Conservation (phyloP, 2,888 invertebrate genomes). For the Macrophya annulata region DNA sequence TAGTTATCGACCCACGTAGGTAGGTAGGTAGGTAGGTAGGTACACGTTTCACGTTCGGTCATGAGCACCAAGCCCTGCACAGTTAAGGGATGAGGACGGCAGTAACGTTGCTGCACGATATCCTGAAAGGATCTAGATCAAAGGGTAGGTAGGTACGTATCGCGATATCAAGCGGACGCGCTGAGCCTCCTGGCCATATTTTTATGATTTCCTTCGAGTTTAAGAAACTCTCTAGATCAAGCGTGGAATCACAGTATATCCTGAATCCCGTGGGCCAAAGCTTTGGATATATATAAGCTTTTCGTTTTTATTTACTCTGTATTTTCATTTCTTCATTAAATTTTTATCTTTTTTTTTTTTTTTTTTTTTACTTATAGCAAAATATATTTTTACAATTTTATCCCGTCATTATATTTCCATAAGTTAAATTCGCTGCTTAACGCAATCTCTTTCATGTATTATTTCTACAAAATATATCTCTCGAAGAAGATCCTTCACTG, state of each 20-base stretch:
- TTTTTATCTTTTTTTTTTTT: background rate
- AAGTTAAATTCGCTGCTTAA: background rate
- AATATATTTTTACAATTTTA: background rate
- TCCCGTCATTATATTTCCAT: background rate
- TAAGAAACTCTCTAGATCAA: conserved; percentile 41
- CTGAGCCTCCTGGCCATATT: conserved; percentile 40
- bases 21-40: background rate
- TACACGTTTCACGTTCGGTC: conserved; percentile 55
- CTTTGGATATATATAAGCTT: background rate
- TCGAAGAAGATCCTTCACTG: background rate
- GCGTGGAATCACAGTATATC: background rate
- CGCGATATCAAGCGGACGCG: conserved; percentile 53
- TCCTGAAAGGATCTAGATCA: conserved; percentile 53
- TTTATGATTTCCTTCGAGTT: conserved; percentile 40
- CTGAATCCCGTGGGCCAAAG: background rate
- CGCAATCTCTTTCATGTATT: background rate
- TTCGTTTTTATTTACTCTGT: background rate
- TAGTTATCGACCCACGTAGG: conserved; percentile 58
- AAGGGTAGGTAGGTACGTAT: conserved; percentile 49
- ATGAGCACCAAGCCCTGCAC: conserved; percentile 24
- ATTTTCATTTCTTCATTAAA: background rate
- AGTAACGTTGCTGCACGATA: conserved; percentile 30
- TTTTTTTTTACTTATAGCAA: too few species aligned
- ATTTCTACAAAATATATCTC: background rate
- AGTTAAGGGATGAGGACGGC: background rate